Percentiles rank a stretch among this genome's conserved stretches.
Evolutionary conservation across 2,113 vertebrate species (phyloP).

Genomic region (Synodontis membranacea): DNA sequence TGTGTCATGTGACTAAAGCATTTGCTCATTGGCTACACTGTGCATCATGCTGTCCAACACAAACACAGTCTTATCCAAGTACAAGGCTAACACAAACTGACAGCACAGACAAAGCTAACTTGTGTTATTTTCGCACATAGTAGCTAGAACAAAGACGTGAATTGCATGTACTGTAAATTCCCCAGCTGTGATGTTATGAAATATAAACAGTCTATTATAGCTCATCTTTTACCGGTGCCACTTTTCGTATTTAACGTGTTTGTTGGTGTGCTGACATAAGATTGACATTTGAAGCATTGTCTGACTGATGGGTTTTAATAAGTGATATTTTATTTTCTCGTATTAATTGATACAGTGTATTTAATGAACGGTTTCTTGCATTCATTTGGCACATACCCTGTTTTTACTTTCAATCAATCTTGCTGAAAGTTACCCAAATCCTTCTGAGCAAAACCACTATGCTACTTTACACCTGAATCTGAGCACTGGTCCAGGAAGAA

Average conservation of each 20-base stretch:
- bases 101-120: not conserved
- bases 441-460: conserved; percentile 61
- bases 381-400: conserved; percentile 23
- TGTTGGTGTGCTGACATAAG: not conserved
- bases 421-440: conserved; percentile 61
- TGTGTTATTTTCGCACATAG: not conserved
- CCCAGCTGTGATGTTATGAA: not conserved
- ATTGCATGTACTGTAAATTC: not conserved
- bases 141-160: not conserved
- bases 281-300: not conserved
- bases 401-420: conserved; percentile 49
- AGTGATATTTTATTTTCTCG: not conserved
- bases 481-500: conserved; percentile 71
- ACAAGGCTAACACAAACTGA: not conserved
- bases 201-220: not conserved
- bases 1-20: conserved; percentile 38
- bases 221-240: not conserved
- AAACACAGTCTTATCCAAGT: conserved; percentile 13
- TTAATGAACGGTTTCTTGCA: not conserved
- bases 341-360: not conserved
- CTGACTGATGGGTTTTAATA: not conserved
- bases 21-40: conserved; percentile 16
- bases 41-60: not conserved
- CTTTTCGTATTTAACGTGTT: not conserved
- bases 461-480: conserved; percentile 69